Evolutionary conservation across 2,888 invertebrate species (phyloP).

Genomic region (Colostygia pectinataria): DNA sequence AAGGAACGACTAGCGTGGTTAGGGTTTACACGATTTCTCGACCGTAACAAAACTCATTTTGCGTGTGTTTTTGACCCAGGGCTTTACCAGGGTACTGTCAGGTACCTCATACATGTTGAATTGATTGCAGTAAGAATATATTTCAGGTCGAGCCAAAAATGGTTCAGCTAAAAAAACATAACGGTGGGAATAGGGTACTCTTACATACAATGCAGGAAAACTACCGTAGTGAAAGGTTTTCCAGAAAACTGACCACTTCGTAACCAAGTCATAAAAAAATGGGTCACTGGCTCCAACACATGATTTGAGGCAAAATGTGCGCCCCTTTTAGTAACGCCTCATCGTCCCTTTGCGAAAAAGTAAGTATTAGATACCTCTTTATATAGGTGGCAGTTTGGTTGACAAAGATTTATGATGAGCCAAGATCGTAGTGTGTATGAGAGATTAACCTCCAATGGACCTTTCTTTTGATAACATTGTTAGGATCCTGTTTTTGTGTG

Average conservation of each 20-base stretch:
- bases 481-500: slow-evolving; percentile 5
- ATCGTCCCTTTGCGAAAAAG: slow-evolving; percentile 22
- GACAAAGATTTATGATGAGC: slow-evolving; percentile 26
- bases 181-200: too few species aligned
- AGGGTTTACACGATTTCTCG: too few species aligned
- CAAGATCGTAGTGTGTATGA: slow-evolving; percentile 21
- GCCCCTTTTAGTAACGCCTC: slow-evolving; percentile 26
- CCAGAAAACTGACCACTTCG: slow-evolving; percentile 13
- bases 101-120: too few species aligned
- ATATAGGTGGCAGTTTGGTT: slow-evolving; percentile 23
- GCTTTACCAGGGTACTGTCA: too few species aligned
- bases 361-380: slow-evolving; percentile 25
- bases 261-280: slow-evolving; percentile 19
- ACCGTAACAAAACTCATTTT: too few species aligned
- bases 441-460: slow-evolving; percentile 25
- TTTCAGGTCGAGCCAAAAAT: too few species aligned
- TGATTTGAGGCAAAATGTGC: slow-evolving; percentile 18
- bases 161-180: too few species aligned
- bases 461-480: slow-evolving; percentile 23
- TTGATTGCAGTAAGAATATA: too few species aligned
- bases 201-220: too few species aligned
- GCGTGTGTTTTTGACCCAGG: too few species aligned
- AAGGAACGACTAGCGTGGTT: too few species aligned
- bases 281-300: slow-evolving; percentile 19
- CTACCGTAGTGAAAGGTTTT: not conserved